A percentile compares a stretch with the other conserved stretches of the same genome.
These are phyloP conservation scores for Rhinella marina DNA, from an alignment of 2,797 vertebrate species.

Conservation along the genomic window DNA sequence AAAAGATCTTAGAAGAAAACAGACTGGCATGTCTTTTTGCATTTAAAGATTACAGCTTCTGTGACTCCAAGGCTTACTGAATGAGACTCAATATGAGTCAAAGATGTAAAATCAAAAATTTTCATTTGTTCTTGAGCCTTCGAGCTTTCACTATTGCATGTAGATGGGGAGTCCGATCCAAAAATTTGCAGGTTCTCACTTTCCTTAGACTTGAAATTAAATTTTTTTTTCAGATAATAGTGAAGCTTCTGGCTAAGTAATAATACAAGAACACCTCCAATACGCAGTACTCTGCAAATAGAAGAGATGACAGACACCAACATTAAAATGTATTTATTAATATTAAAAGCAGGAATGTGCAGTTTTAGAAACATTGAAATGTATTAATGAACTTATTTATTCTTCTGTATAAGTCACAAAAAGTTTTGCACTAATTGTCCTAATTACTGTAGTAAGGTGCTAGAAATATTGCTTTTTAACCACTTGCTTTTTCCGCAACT, in stretches of 20 bases:
- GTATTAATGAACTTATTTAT: not conserved
- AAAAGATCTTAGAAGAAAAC: not conserved
- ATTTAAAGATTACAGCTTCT: conserved; percentile 86
- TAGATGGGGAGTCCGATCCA: not conserved
- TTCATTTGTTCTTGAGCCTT: not conserved
- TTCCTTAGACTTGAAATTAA: conserved; percentile 16
- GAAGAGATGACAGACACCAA: not conserved
- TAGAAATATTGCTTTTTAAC: not conserved
- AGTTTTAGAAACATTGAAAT: not conserved
- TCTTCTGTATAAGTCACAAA: not conserved
- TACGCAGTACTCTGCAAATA: conserved; percentile 80
- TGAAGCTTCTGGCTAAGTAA: conserved; percentile 84
- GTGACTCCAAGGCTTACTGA: conserved; percentile 86
- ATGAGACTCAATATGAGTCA: conserved; percentile 74
- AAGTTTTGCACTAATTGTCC: not conserved
- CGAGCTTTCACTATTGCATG: not conserved
- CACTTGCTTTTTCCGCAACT: no score
- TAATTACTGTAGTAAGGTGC: not conserved
- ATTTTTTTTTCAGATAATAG: conserved; percentile 67
- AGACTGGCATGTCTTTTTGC: conserved; percentile 74
- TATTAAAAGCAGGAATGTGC: not conserved
- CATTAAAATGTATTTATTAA: not conserved
- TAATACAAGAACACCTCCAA: conserved; percentile 81
- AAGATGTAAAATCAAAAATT: conserved; percentile 62
- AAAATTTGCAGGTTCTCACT: not conserved